phyloP scores from a whole-genome alignment of 2,797 vertebrate genomes.

The Peromyscus attwateri region DNA sequence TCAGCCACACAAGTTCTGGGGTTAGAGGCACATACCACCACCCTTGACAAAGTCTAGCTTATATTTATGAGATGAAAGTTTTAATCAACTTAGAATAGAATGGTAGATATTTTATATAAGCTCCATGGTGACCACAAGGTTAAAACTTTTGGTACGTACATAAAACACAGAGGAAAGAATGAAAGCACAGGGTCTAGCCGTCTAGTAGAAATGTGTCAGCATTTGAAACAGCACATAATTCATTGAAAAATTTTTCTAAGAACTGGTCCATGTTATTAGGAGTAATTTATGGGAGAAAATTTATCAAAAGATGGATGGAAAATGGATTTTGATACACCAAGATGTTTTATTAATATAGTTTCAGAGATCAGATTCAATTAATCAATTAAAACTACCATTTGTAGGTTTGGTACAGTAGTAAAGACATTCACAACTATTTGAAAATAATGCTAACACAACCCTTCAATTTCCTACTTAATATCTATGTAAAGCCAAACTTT shows the following conservation, averaged over 20 bases:
- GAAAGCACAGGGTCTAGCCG: not conserved
- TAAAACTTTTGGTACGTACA: not conserved
- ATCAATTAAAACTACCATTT: not conserved
- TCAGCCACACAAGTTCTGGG: not conserved
- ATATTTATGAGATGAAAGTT: not conserved
- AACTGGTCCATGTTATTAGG: not conserved
- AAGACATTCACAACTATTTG: constrained; percentile 2
- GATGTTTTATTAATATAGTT: not conserved
- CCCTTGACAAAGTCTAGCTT: not conserved
- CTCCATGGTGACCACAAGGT: not conserved
- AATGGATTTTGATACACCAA: not conserved
- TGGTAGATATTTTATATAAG: not conserved
- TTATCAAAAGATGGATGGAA: not conserved
- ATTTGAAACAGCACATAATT: not conserved
- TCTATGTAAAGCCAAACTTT: not conserved
- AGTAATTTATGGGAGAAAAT: not conserved
- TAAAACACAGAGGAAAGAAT: not conserved
- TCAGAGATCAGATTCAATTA: not conserved
- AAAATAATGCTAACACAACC: not conserved
- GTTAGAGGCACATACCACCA: not conserved
- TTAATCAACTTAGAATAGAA: not conserved
- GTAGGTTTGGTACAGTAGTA: not conserved
- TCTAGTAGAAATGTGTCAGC: not conserved
- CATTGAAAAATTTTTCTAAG: not conserved
- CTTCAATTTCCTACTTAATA: not conserved